Conservation (phyloP, 2,113 vertebrate genomes). For the Diglossa brunneiventris region DNA sequence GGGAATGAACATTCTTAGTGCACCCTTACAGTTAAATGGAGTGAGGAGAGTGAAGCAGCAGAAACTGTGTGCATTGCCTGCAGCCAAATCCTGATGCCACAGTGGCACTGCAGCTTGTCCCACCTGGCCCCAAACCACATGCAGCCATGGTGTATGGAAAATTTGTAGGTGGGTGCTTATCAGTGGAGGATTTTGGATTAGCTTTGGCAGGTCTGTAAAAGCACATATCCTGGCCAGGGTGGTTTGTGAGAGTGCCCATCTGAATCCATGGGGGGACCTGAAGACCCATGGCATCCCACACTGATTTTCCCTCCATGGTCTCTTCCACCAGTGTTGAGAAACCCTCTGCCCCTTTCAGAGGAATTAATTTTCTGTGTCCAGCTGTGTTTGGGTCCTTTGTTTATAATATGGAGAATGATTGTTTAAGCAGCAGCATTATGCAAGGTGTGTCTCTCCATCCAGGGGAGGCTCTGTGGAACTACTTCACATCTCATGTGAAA, state of each 20-base stretch:
- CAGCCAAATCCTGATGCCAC: neutral
- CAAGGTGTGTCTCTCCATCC: neutral
- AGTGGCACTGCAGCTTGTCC: neutral
- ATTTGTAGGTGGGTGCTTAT: neutral
- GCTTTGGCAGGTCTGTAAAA: neutral
- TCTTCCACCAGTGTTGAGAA: neutral
- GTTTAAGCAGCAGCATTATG: neutral
- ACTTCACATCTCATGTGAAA: neutral
- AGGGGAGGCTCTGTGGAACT: neutral
- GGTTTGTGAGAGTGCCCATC: fast-evolving
- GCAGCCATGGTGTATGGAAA: fast-evolving
- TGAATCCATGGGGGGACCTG: neutral
- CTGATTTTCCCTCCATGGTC: neutral
- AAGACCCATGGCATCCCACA: neutral
- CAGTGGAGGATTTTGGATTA: neutral
- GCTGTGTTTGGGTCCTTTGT: neutral
- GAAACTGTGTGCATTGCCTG: fast-evolving
- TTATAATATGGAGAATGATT: neutral
- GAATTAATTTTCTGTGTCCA: neutral
- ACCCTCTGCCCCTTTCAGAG: neutral
- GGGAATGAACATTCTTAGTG: neutral
- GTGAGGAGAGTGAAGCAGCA: neutral
- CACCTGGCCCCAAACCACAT: neutral
- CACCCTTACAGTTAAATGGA: neutral
- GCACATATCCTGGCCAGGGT: fast-evolving